Evolutionary conservation across 1,140 invertebrate species (phyloP).

Genomic region (Camponotus vicinus): DNA sequence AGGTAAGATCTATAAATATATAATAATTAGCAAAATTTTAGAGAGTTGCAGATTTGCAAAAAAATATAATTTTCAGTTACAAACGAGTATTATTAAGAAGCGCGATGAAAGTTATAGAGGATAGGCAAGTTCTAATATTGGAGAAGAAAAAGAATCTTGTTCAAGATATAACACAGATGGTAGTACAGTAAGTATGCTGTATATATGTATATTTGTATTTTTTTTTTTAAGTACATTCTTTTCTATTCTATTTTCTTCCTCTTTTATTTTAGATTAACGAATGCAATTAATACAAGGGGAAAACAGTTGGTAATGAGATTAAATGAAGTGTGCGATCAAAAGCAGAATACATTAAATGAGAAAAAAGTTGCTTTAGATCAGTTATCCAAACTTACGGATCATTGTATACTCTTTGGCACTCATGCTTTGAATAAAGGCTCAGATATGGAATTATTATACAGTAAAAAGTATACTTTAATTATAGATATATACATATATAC

Average conservation of each 20-base stretch:
- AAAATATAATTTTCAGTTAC: slow-evolving; percentile 87
- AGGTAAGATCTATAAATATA: slow-evolving; percentile 80
- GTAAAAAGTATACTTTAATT: slow-evolving; percentile 90
- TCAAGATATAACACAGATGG: slow-evolving; percentile 94
- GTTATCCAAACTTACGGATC: slow-evolving; percentile 93
- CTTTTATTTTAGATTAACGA: slow-evolving; percentile 89
- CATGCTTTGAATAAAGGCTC: slow-evolving; percentile 92
- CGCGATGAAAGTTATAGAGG: slow-evolving; percentile 95
- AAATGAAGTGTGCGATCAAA: slow-evolving; percentile 93
- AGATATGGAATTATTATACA: slow-evolving; percentile 94
- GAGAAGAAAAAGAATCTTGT: slow-evolving; percentile 94
- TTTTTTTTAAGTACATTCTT: neutral
- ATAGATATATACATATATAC: neutral
- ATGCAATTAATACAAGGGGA: slow-evolving; percentile 93
- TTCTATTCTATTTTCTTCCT: slow-evolving; percentile 10
- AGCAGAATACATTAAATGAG: slow-evolving; percentile 93
- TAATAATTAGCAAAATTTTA: neutral
- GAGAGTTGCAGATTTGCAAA: neutral
- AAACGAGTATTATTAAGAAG: slow-evolving; percentile 93
- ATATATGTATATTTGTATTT: neutral
- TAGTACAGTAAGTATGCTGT: slow-evolving; percentile 90
- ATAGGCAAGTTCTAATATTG: slow-evolving; percentile 92
- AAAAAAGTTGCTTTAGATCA: slow-evolving; percentile 93
- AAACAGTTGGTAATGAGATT: slow-evolving; percentile 93
- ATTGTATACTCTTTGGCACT: slow-evolving; percentile 94